Evolutionary conservation across 1,140 invertebrate species (phyloP).

Genomic region (Melitaea cinxia): DNA sequence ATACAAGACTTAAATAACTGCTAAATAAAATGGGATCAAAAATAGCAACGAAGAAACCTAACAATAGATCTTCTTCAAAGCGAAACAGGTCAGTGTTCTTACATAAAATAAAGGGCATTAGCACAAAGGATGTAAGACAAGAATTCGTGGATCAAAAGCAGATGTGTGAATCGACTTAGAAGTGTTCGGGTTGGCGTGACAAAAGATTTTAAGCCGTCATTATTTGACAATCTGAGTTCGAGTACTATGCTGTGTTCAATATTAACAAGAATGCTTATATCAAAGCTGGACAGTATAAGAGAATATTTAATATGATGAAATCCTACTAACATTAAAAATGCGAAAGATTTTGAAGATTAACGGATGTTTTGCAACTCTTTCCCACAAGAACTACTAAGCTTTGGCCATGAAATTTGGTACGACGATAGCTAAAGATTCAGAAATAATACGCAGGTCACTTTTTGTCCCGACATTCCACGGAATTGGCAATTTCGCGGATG

Average conservation of each 20-base stretch:
- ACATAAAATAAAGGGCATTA: background rate
- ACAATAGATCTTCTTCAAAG: background rate
- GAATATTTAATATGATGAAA: no score
- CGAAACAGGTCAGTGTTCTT: background rate
- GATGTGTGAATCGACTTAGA: constrained; percentile 56
- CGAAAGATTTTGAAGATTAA: no score
- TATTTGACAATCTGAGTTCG: constrained; percentile 53
- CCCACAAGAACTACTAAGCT: no score
- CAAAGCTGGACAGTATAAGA: no score
- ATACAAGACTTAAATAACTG: no score
- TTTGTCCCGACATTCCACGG: no score
- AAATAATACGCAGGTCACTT: no score
- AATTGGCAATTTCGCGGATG: no score
- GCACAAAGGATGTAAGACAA: constrained; percentile 23
- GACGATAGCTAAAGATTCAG: no score
- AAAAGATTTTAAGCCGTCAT: constrained; percentile 51
- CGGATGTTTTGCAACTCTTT: no score
- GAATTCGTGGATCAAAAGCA: constrained; percentile 45
- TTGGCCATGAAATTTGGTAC: no score
- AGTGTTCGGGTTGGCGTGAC: constrained; percentile 33
- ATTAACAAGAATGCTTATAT: background rate
- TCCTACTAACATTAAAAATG: no score
- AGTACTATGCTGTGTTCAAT: constrained; percentile 30
- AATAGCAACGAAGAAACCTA: background rate
- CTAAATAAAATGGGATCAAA: background rate